Conservation (phyloP, 2,888 invertebrate genomes). For the Apotomis turbidana region DNA sequence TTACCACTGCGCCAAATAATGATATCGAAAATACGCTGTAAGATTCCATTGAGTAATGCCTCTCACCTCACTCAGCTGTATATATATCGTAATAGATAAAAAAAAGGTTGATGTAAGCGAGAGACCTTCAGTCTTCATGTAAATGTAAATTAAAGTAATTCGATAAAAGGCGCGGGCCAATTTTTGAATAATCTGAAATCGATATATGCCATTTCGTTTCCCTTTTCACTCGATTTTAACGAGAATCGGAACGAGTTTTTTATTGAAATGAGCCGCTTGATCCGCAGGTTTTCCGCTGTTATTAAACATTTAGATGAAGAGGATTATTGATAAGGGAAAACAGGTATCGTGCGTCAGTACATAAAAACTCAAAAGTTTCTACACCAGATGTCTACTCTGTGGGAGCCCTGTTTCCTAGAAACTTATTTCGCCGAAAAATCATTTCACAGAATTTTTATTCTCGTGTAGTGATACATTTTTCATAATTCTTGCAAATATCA, state of each 20-base stretch:
- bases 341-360: too few relatives aligned
- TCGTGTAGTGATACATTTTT: too few relatives aligned
- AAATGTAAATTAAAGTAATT: conserved; percentile 30
- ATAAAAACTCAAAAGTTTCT: too few relatives aligned
- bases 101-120: background rate
- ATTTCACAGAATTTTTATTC: too few relatives aligned
- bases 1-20: too few relatives aligned
- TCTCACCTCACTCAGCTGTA: too few relatives aligned
- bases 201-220: conserved; percentile 24
- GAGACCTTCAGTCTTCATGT: background rate
- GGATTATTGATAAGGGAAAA: conserved; percentile 4
- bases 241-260: conserved; percentile 24
- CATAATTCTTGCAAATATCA: too few relatives aligned
- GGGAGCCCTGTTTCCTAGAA: too few relatives aligned
- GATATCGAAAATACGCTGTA: too few relatives aligned
- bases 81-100: background rate
- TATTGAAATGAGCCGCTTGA: conserved; percentile 21
- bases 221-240: conserved; percentile 22
- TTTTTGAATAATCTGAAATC: conserved; percentile 30
- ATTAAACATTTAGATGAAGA: conserved; percentile 15
- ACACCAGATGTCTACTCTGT: too few relatives aligned
- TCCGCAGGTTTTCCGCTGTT: conserved; percentile 21
- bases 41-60: too few relatives aligned
- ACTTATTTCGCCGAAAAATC: too few relatives aligned
- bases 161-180: conserved; percentile 20